Percentiles rank a stretch among this genome's conserved stretches.
Conservation (phyloP, 2,113 vertebrate genomes). For the Gobio gobio region DNA sequence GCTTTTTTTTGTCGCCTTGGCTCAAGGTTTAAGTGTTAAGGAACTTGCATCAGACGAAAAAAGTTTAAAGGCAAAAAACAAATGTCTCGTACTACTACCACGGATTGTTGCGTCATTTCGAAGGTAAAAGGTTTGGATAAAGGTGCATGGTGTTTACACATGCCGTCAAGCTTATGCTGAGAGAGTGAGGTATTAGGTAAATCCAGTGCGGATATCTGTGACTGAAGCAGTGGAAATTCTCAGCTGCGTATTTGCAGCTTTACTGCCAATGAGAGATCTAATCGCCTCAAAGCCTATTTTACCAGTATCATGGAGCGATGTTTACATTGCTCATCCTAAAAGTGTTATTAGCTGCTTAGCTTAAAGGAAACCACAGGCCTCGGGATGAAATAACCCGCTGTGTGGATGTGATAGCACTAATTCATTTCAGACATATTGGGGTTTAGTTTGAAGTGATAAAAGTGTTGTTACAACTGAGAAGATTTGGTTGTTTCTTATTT, state of each 20-base stretch:
- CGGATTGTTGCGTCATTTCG: slow-evolving; percentile 12
- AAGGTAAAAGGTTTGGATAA: slow-evolving; percentile 14
- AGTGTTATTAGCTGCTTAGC: slow-evolving; percentile 56
- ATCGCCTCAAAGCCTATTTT: slow-evolving; percentile 60
- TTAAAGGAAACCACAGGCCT: slow-evolving; percentile 48
- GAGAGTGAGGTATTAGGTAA: slow-evolving; percentile 43
- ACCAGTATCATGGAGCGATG: slow-evolving; percentile 40
- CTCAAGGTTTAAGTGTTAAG: background rate
- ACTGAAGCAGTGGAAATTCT: slow-evolving; percentile 41
- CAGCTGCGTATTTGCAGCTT: slow-evolving; percentile 45
- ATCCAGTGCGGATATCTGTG: slow-evolving; percentile 40
- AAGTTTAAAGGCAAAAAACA: background rate
- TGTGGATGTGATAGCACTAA: slow-evolving; percentile 46
- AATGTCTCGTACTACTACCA: slow-evolving; percentile 33
- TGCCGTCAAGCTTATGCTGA: slow-evolving; percentile 42
- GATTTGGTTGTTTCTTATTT: slow-evolving; percentile 39
- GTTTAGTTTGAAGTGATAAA: slow-evolving; percentile 50
- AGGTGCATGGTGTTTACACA: slow-evolving; percentile 13
- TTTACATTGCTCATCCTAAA: slow-evolving; percentile 55
- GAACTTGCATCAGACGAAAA: slow-evolving; percentile 36
- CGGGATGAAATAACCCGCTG: slow-evolving; percentile 49
- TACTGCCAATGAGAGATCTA: slow-evolving; percentile 51
- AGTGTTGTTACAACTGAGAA: slow-evolving; percentile 19
- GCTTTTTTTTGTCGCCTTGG: slow-evolving; percentile 4
- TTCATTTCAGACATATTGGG: slow-evolving; percentile 51